phyloP scores from a whole-genome alignment of 2,113 vertebrate species.

The Narcine bancroftii region DNA sequence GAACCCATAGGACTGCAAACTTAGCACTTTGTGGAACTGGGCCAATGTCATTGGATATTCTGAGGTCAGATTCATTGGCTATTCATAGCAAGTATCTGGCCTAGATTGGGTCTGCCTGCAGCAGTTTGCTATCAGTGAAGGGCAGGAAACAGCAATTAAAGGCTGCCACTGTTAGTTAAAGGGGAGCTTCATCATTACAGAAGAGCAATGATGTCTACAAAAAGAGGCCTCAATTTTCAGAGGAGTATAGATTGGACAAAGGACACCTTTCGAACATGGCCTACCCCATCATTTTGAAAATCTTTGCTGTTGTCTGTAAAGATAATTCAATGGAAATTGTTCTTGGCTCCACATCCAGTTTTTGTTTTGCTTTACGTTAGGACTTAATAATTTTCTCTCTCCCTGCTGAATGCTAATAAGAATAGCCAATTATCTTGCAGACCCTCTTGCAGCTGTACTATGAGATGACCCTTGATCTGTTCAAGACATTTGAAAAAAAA shows the following conservation, averaged over 20 bases:
- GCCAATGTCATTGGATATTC: constrained; percentile 30
- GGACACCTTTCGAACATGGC: neutral
- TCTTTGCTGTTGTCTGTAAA: neutral
- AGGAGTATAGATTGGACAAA: constrained; percentile 4
- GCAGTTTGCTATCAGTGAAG: constrained; percentile 25
- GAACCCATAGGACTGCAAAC: neutral
- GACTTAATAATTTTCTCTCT: neutral
- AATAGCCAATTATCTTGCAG: neutral
- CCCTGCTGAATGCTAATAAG: neutral
- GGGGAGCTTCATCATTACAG: neutral
- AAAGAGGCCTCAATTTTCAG: neutral
- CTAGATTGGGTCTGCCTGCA: constrained; percentile 30
- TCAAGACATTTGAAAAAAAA: neutral
- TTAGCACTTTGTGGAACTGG: constrained; percentile 27
- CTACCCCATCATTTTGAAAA: neutral
- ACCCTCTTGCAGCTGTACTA: neutral
- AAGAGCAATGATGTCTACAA: neutral
- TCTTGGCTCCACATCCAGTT: neutral
- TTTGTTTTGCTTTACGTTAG: neutral
- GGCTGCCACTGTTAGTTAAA: constrained; percentile 21
- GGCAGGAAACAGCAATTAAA: constrained; percentile 7
- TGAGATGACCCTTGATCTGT: neutral
- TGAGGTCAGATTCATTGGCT: constrained; percentile 16
- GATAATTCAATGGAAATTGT: neutral
- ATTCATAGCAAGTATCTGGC: constrained; percentile 32